These are phyloP conservation scores for Steinernema carpocapsae DNA, from an alignment of 2,888 invertebrate genomes.

Conservation along the genomic window DNA sequence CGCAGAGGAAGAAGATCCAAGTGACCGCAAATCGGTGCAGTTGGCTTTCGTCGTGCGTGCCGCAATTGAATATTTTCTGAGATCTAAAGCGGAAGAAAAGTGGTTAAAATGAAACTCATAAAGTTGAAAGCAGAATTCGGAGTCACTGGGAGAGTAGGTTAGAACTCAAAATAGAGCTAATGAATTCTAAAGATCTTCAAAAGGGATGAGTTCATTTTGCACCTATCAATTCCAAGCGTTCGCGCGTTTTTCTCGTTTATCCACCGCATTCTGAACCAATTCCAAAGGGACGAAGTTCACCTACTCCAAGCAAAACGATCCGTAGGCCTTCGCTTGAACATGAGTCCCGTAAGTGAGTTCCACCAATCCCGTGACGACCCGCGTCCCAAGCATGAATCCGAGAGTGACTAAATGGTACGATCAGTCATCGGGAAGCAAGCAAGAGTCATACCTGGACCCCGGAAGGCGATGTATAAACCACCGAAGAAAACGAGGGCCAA, in stretches of 20 bases:
- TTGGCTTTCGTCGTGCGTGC: background rate
- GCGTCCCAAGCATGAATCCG: background rate
- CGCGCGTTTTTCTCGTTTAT: too few relatives aligned
- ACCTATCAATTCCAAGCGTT: too few relatives aligned
- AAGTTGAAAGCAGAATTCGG: too few relatives aligned
- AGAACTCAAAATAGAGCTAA: too few relatives aligned
- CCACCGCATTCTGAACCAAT: too few relatives aligned
- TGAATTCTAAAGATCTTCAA: too few relatives aligned
- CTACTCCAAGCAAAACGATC: background rate
- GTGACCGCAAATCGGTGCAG: slow-evolving; percentile 2
- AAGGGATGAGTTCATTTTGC: too few relatives aligned
- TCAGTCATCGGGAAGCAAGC: too few relatives aligned
- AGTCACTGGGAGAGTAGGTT: background rate
- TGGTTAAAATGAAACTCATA: too few relatives aligned
- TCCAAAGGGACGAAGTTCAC: background rate
- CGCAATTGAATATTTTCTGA: background rate
- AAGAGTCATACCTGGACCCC: background rate
- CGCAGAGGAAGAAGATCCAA: slow-evolving; percentile 17
- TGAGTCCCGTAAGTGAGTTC: slow-evolving; percentile 1
- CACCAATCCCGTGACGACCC: background rate
- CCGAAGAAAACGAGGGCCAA: background rate
- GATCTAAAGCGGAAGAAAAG: too few relatives aligned
- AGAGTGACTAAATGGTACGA: background rate
- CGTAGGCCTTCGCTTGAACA: background rate
- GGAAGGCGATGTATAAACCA: background rate